These are phyloP conservation scores for Masticophis lateralis DNA, from an alignment of 2,797 vertebrate species.

Conservation along the genomic window DNA sequence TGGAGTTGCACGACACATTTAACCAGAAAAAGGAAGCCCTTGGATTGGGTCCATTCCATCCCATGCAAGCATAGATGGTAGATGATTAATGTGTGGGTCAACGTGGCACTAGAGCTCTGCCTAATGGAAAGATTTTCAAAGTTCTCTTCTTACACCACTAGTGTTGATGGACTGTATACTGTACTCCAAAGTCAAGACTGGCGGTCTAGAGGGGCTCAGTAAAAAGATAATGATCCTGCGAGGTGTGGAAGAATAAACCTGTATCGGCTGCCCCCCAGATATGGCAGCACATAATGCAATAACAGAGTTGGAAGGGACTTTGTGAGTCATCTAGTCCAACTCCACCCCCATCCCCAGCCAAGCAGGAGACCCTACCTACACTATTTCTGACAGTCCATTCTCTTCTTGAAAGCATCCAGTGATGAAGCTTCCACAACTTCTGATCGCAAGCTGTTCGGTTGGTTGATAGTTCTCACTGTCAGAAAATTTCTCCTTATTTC, in stretches of 20 bases:
- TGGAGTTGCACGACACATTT: not conserved
- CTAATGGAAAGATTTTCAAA: not conserved
- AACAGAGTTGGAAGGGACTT: not conserved
- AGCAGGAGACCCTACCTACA: not conserved
- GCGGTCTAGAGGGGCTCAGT: not conserved
- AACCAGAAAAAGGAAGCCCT: not conserved
- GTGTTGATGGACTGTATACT: not conserved
- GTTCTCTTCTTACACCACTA: not conserved
- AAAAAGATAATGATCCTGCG: not conserved
- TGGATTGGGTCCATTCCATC: not conserved
- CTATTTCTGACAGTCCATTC: not conserved
- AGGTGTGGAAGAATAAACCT: not conserved
- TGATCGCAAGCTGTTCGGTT: not conserved
- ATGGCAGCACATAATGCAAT: not conserved
- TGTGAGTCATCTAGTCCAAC: not conserved
- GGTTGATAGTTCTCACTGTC: not conserved
- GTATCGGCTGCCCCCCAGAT: not conserved
- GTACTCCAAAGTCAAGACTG: not conserved
- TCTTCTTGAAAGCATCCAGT: not conserved
- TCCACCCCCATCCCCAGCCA: rapidly evolving
- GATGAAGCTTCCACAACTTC: not conserved
- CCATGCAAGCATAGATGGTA: not conserved
- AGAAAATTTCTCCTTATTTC: not conserved
- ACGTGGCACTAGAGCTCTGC: not conserved
- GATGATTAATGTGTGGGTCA: not conserved